phyloP scores from a whole-genome alignment of 1,140 invertebrate genomes.

The Sarcophaga peregrina region DNA sequence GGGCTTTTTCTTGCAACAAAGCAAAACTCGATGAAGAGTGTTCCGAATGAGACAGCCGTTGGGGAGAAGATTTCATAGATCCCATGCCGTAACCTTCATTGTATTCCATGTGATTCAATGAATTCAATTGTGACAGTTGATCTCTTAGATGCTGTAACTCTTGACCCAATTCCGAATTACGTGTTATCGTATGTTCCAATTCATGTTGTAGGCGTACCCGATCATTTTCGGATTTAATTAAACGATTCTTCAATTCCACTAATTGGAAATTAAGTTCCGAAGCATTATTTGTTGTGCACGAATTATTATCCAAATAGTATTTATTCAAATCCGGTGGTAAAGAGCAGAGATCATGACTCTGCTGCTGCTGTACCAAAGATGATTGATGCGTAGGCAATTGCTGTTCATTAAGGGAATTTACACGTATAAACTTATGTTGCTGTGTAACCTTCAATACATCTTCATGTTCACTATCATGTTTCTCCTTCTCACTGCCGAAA shows the following conservation, averaged over 20 bases:
- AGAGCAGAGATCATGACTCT: conserved; percentile 52
- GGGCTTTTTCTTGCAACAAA: conserved; percentile 68
- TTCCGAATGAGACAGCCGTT: conserved; percentile 46
- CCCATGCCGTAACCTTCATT: conserved; percentile 70
- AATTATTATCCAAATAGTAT: conserved; percentile 45
- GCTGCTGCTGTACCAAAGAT: conserved; percentile 43
- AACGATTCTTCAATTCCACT: conserved; percentile 67
- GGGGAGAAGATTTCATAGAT: conserved; percentile 51
- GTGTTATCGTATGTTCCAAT: conserved; percentile 69
- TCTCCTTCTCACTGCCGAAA: conserved; percentile 50
- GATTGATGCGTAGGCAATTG: conserved; percentile 53
- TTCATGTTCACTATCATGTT: conserved; percentile 58
- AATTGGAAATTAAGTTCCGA: conserved; percentile 65
- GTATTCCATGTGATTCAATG: conserved; percentile 70
- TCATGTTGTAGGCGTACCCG: conserved; percentile 70
- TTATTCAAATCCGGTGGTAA: conserved; percentile 59
- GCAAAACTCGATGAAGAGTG: conserved; percentile 59
- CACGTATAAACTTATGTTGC: conserved; percentile 54
- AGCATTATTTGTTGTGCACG: conserved; percentile 47
- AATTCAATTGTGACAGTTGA: conserved; percentile 67
- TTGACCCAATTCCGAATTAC: conserved; percentile 69
- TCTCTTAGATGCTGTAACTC: conserved; percentile 70
- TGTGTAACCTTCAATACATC: conserved; percentile 55
- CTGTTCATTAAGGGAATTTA: conserved; percentile 60
- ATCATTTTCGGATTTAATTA: conserved; percentile 69